These are phyloP conservation scores for Polydrusus pterygomalis DNA, from an alignment of 2,888 invertebrate genomes.

Conservation along the genomic window DNA sequence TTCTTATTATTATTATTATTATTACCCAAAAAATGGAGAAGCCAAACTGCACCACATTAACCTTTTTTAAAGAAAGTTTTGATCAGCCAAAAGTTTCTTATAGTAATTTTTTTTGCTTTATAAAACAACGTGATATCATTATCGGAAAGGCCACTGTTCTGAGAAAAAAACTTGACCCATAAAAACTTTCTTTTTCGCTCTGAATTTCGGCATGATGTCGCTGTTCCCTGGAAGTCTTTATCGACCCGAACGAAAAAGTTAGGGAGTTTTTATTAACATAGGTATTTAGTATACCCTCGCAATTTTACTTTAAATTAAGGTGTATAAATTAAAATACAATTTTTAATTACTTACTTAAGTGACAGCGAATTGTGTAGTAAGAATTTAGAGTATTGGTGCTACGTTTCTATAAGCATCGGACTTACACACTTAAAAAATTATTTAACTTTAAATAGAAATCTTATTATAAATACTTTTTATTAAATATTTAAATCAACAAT, in stretches of 20 bases:
- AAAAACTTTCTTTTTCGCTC: slow-evolving; percentile 13
- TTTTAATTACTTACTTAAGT: no score
- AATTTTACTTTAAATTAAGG: no score
- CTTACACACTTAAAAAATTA: no score
- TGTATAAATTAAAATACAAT: no score
- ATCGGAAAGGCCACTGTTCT: slow-evolving; percentile 14
- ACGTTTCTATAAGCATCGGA: no score
- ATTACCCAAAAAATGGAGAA: neutral
- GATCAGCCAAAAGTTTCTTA: neutral
- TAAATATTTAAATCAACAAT: no score
- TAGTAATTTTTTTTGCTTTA: slow-evolving; percentile 31
- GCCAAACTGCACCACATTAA: neutral
- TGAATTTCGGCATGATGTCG: slow-evolving; percentile 9
- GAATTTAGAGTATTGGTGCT: neutral
- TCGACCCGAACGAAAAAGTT: slow-evolving; percentile 6
- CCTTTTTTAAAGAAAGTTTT: neutral
- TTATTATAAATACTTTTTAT: no score
- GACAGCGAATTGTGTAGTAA: neutral
- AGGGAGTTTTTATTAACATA: no score
- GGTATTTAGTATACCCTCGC: no score
- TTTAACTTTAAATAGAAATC: no score
- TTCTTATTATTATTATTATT: no score
- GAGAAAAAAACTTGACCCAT: slow-evolving; percentile 5
- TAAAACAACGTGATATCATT: slow-evolving; percentile 42
- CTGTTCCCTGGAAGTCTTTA: neutral